Evolutionary conservation across 2,113 vertebrate species (phyloP), one percentile per base, ranked within the genome.

Genomic region (Deroptyus accipitrinus): DNA sequence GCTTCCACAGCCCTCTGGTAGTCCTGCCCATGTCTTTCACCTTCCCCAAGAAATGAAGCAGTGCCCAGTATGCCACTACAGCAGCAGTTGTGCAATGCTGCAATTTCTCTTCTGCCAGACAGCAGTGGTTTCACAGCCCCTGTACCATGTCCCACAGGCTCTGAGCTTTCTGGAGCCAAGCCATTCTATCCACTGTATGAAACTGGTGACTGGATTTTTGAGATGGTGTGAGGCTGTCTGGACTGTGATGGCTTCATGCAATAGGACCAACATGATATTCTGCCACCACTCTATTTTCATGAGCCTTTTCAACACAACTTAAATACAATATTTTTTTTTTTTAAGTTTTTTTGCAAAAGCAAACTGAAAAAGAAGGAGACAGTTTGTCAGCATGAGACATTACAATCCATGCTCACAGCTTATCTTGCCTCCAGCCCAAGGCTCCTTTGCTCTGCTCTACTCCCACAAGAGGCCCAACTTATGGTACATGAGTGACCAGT

Each of bases 401-500:
- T 46, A n/a, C 77, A 82, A 46, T 7, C 55, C 30, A 55, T 0
- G 1, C n/a, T 82, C 6, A 4, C 24, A 63, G 22, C 23, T 39
- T 63, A 74, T 52, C 77, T 77, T 0, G 1, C 27, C 33, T 72
- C 70, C 22, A 80, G 68, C 63, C 57, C 76, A 59, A 74, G 37
- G 37, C 52, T 82, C 42, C 66, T 67, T 78, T 78, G 66, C 55
- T 72, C 30, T 62, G 25, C 49, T 62, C 44, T 22, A 2, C 24
- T 64, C 22, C n/a, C 46, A 27, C 28, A 41, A 76, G 35, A 59
- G 16, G 48, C 31, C 22, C 11, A 63, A 33, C 11, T 63, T 74
- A 8, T 31, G 19, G 25, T 28, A 41, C 19, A 42, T 1, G 42
- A 49, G 24, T 31, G 17, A 52, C 14, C 0, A 1, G 7, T 3